Evolutionary conservation across 2,888 invertebrate species (phyloP).

Genomic region (Callimorpha dominula): DNA sequence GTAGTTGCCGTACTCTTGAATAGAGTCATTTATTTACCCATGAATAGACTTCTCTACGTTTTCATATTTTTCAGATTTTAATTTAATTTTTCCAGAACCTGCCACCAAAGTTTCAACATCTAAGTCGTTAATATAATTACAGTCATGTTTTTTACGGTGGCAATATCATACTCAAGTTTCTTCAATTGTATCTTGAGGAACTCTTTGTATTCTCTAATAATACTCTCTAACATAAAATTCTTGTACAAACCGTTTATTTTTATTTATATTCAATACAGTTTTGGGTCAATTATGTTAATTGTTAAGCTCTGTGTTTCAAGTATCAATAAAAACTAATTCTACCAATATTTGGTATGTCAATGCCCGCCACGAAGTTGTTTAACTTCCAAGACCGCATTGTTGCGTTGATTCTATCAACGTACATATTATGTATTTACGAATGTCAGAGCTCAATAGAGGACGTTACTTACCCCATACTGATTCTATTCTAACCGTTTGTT

Average conservation of each 20-base stretch:
- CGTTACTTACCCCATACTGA: conserved; percentile 6
- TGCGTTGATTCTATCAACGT: conserved; percentile 5
- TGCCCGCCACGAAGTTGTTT: neutral
- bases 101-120: too few species aligned
- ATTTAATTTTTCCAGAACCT: too few species aligned
- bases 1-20: too few species aligned
- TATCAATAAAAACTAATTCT: neutral
- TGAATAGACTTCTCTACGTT: too few species aligned
- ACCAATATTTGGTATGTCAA: neutral
- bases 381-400: conserved; percentile 1
- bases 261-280: neutral
- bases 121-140: too few species aligned
- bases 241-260: too few species aligned
- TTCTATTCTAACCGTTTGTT: conserved; percentile 8
- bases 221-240: too few species aligned
- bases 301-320: neutral
- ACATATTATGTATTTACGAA: conserved; percentile 9
- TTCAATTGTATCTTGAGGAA: neutral
- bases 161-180: too few species aligned
- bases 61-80: too few species aligned
- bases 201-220: neutral
- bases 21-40: too few species aligned
- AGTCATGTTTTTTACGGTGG: too few species aligned
- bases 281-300: too few species aligned
- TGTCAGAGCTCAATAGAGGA: conserved; percentile 1